Evolutionary conservation across 2,797 vertebrate genomes (phyloP).

Genomic region (Premnoplex brunnescens): DNA sequence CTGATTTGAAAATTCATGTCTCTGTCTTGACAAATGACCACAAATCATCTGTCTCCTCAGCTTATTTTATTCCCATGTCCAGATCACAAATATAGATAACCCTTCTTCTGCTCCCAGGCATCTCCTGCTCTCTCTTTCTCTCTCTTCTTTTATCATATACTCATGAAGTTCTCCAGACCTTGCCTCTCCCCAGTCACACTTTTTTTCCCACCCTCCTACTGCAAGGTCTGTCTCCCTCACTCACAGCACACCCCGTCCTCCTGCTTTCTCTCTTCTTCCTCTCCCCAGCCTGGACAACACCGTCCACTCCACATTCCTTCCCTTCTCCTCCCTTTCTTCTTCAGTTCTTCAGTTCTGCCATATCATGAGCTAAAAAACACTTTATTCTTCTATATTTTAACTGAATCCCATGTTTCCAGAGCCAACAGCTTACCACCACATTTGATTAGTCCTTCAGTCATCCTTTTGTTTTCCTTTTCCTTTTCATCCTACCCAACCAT

Average conservation of each 20-base stretch:
- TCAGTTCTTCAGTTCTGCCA: not conserved
- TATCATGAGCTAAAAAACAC: accelerated
- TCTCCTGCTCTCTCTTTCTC: not conserved
- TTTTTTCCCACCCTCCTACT: not conserved
- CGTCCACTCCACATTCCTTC: not conserved
- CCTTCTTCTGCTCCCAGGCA: not conserved
- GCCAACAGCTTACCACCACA: not conserved
- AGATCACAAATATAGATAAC: not conserved
- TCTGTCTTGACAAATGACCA: not conserved
- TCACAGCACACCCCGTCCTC: not conserved
- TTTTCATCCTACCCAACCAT: not conserved
- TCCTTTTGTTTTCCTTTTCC: not conserved
- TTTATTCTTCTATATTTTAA: not conserved
- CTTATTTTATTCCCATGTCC: not conserved
- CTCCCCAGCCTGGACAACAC: not conserved
- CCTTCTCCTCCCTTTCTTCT: not conserved
- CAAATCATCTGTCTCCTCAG: not conserved
- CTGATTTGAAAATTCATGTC: not conserved
- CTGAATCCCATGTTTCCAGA: not conserved
- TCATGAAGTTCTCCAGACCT: not conserved
- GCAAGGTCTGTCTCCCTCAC: not conserved
- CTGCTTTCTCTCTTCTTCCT: not conserved
- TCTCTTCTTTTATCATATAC: not conserved
- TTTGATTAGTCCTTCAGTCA: not conserved
- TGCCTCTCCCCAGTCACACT: not conserved